Percentiles rank a stretch among this genome's conserved stretches.
Evolutionary conservation across 2,797 vertebrate genomes (phyloP).

Genomic region (Phataginus tricuspis): DNA sequence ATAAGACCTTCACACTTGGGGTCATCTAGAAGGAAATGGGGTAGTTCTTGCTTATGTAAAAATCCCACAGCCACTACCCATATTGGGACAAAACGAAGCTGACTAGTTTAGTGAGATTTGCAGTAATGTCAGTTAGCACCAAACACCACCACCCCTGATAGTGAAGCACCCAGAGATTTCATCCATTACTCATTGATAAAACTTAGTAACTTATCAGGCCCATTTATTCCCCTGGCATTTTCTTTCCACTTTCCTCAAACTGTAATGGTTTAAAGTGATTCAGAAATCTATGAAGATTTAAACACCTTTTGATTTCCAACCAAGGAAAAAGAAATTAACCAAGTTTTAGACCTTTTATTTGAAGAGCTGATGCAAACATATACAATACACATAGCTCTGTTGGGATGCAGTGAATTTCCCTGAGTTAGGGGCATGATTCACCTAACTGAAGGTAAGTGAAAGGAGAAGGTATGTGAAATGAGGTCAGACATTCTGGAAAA

Average conservation of each 20-base stretch:
- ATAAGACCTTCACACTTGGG: conserved; percentile 1
- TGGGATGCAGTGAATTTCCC: conserved; percentile 22
- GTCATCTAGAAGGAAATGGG: conserved; percentile 26
- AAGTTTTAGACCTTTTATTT: conserved; percentile 37
- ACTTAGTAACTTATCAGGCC: conserved; percentile 31
- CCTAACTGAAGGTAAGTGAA: conserved; percentile 58
- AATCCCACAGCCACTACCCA: not conserved
- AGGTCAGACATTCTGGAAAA: conserved; percentile 35
- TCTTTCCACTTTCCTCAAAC: not conserved
- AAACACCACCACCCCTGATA: not conserved
- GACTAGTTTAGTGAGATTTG: not conserved
- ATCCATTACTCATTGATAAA: conserved; percentile 41
- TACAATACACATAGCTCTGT: conserved; percentile 37
- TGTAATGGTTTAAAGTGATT: not conserved
- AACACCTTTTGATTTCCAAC: conserved; percentile 54
- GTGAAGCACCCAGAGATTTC: conserved; percentile 9
- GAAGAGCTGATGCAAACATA: conserved; percentile 51
- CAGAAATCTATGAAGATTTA: conserved; percentile 52
- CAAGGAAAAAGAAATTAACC: not conserved
- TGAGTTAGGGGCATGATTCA: not conserved
- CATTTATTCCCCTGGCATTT: conserved; percentile 50
- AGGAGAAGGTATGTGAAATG: conserved; percentile 26
- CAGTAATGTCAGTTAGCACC: not conserved
- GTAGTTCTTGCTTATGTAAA: not conserved
- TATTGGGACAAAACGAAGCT: not conserved